Conservation (phyloP, 2,797 vertebrate genomes). For the Spheniscus humboldti region DNA sequence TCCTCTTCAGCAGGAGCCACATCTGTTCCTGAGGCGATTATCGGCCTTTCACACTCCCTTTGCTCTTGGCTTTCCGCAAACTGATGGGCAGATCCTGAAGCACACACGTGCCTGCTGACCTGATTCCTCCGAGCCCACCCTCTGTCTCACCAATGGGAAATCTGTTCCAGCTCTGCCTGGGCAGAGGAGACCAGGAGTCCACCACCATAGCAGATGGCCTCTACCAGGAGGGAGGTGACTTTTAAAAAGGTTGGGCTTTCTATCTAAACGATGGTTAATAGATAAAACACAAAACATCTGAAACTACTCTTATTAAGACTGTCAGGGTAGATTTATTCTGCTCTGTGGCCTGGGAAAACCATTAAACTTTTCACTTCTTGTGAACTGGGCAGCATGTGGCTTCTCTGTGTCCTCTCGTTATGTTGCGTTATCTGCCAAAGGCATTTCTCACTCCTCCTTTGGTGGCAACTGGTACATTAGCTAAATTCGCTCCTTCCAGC, state of each 20-base stretch:
- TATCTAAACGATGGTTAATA: not conserved
- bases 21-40: conserved; percentile 36
- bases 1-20: not conserved
- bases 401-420: not conserved
- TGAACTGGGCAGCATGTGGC: not conserved
- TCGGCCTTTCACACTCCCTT: conserved; percentile 18
- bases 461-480: not conserved
- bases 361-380: not conserved
- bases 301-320: not conserved
- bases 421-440: conserved; percentile 13
- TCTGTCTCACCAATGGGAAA: fast-evolving
- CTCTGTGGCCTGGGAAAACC: not conserved
- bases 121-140: not conserved
- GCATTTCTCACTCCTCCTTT: conserved; percentile 44
- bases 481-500: conserved; percentile 34
- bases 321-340: not conserved
- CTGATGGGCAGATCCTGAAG: not conserved
- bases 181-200: not conserved
- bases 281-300: not conserved
- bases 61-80: not conserved
- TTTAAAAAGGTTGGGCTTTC: not conserved
- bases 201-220: not conserved
- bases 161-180: not conserved
- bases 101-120: not conserved
- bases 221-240: not conserved